These are phyloP conservation scores for Syritta pipiens DNA, from an alignment of 2,888 invertebrate species.

Conservation along the genomic window DNA sequence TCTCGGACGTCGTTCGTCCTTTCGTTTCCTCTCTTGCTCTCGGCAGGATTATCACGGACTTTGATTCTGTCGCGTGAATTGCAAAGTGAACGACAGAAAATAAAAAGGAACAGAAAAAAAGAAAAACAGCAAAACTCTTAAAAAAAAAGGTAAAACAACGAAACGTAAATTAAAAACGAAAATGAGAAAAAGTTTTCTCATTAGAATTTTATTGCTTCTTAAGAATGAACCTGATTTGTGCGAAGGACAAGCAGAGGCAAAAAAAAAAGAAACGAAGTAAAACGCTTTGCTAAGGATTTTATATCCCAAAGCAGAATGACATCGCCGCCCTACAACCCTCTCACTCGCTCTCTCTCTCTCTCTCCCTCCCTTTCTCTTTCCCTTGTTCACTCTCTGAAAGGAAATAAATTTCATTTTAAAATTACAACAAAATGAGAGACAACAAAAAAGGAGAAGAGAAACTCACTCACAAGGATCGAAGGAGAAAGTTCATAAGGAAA, in stretches of 20 bases:
- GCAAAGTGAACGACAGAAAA: conserved; percentile 1
- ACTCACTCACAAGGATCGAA: neutral
- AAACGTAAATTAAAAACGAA: conserved; percentile 38
- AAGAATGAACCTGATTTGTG: conserved; percentile 23
- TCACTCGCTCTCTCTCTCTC: neutral
- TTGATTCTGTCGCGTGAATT: conserved; percentile 34
- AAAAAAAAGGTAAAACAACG: conserved; percentile 11
- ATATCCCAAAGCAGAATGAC: conserved; percentile 4
- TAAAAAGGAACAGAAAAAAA: conserved; percentile 1
- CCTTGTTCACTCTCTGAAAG: neutral
- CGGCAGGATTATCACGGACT: conserved; percentile 10
- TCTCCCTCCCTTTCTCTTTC: neutral
- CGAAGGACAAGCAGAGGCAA: neutral
- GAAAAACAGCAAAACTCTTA: neutral
- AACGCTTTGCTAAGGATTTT: conserved; percentile 6
- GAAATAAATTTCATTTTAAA: conserved; percentile 16
- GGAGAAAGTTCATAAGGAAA: conserved; percentile 19
- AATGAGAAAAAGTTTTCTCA: conserved; percentile 41
- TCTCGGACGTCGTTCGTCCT: neutral
- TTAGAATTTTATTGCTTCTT: conserved; percentile 45
- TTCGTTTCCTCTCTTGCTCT: neutral
- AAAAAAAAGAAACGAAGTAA: too few relatives aligned
- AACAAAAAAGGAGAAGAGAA: neutral
- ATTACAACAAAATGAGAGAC: conserved; percentile 17
- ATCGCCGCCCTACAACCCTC: neutral